Base-by-base conservation (phyloP, 1,140 invertebrate genomes). In the Helicorthomorpha holstii region DNA sequence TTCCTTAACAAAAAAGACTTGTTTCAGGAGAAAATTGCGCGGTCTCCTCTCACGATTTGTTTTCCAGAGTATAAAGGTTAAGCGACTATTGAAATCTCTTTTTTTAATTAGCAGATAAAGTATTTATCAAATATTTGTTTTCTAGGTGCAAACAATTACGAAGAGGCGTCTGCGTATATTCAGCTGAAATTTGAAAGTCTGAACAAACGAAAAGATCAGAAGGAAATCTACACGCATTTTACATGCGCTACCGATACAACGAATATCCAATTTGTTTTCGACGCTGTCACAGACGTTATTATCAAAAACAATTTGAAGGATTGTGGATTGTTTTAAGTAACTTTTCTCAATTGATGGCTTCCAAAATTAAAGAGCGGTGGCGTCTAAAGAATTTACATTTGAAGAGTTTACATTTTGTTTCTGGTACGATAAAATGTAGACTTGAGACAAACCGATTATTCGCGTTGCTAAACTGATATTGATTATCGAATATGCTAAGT, bases 1-100 rank as follows among this genome's bases (percentile, higher is more conserved):
- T 96, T 96, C 69, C 73, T 96, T 24, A 96, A 96, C 69, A 96
- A 96, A 63, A 94, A 94, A 67, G 92, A 96, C 78, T 73, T 96
- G 49, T 96, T 96, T 66, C 87, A 92, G 63, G 87, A 91, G 58
- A 91, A 91, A 71, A 92, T 91, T 58, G 75, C 73, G 51, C 82
- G 84, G 69, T 92, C 85, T 59, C 85, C 89, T n/a, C 68, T 96
- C 34, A 92, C 84, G 53, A 86, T 94, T 66, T 94, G 90, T 70
- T 96, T 96, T 66, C 83, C 85, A 14, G 91, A 96, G 69, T 95
- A 94, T 66, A 78, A 78, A 65, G 85, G 85, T 88, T 19, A 12
- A 41, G 38, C 19, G 38, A 41, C 38, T 19, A 12, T 12, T 41
- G 38, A 34, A 48, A 2, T 29, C 47, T 56, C 25, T 56, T n/a